Base-by-base conservation (phyloP, 2,797 vertebrate genomes). In the Dromococcyx pavoninus region DNA sequence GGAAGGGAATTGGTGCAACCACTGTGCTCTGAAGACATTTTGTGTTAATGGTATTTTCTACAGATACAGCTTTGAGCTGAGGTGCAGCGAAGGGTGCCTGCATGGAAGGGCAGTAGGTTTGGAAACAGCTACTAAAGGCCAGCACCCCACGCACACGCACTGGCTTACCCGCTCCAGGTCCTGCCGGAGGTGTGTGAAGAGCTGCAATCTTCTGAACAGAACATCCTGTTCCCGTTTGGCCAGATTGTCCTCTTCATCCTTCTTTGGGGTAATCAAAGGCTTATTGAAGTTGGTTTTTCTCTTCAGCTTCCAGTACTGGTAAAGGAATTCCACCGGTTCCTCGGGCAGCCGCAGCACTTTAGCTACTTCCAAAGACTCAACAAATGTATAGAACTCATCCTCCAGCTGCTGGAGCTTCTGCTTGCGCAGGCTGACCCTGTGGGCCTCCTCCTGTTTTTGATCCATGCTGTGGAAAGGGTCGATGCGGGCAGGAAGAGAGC, bases 301-400 rank as follows among this genome's bases (percentile, higher is more conserved):
- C 96, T 99, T 99, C 74, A 99, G 97, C 91, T 99, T 99, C 99
- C 99, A 99, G 98, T 99, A 99, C 97, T 99, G 99, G 92, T 98
- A 99, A 46, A 99, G 95, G 95, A 99, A 99, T 97, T 98, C 99
- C 95, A 99, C 99, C 0, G 95, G 95, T 80, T 99, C 99, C 51
- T 97, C 97, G 0, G 98, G 96, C 95, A 99, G 96, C 93, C 98
- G 98, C 96, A 99, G 97, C 13, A 92, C 98, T 66, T 95, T 66
- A 53, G 98, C 98, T 61, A 99, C 99, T 53, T 99, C 98, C 65
- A 97, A 97, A 86, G 97, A 96, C 54, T 98, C 97, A 24, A 99
- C 99, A 2, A 99, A 99, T 2, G 98, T 98, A 95, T 98, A 99
- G 97, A 99, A 99, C 76, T 99, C 98, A 0, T 99, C 99, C 96